Conservation (phyloP, 2,797 vertebrate genomes). For the Trachurus trachurus region DNA sequence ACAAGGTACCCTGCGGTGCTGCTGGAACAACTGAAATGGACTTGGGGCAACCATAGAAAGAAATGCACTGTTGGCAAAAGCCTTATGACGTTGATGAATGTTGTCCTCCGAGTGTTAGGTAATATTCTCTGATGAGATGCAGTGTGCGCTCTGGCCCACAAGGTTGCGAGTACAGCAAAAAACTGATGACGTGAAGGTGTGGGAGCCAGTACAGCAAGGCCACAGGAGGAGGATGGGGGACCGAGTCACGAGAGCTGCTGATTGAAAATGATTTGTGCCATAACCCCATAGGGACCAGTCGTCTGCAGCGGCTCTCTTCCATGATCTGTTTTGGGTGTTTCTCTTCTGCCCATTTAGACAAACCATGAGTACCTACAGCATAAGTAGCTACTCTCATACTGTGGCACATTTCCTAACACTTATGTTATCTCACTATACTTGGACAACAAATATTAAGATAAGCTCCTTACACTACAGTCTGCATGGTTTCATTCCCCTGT, state of each 20-base stretch:
- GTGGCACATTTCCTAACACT: not conserved
- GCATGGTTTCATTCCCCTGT: not conserved
- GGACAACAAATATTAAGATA: constrained; percentile 1
- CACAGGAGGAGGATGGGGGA: constrained; percentile 37
- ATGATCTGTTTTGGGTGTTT: not conserved
- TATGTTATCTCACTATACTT: constrained; percentile 15
- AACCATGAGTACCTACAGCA: not conserved
- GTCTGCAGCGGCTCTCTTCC: not conserved
- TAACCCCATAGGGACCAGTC: not conserved
- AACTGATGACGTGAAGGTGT: constrained; percentile 73
- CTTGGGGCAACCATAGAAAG: constrained; percentile 62
- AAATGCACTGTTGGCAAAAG: constrained; percentile 82
- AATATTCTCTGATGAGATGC: constrained; percentile 82
- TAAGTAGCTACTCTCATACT: not conserved
- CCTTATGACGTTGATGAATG: constrained; percentile 84
- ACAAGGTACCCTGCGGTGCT: constrained; percentile 43
- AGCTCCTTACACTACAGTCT: constrained; percentile 14
- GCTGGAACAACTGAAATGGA: constrained; percentile 72
- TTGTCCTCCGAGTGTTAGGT: constrained; percentile 82
- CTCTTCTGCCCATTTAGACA: constrained; percentile 2
- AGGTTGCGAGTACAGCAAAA: constrained; percentile 76
- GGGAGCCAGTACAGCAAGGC: constrained; percentile 49
- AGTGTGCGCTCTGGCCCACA: constrained; percentile 71
- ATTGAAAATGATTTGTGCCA: constrained; percentile 32
- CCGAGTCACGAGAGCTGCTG: constrained; percentile 22